These are phyloP conservation scores for Elymnias hypermnestra DNA, from an alignment of 1,140 invertebrate genomes.

Conservation along the genomic window DNA sequence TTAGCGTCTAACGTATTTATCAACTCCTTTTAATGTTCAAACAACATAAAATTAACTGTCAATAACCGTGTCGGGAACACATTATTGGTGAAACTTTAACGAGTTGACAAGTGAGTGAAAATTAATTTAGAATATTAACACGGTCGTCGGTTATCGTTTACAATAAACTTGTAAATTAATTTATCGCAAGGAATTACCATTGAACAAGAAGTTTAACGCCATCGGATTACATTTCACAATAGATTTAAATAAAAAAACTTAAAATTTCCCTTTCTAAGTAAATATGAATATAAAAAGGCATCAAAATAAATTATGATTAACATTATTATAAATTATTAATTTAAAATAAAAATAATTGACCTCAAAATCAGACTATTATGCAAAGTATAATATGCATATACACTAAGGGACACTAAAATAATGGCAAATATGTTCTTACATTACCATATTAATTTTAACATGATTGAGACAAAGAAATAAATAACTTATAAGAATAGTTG, in stretches of 20 bases:
- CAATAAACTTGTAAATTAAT: conserved; percentile 44
- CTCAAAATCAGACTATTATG: no score
- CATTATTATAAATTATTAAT: no score
- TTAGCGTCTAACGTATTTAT: conserved; percentile 1
- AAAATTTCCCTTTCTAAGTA: no score
- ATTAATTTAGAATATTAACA: conserved; percentile 58
- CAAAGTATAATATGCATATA: no score
- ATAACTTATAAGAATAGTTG: background rate
- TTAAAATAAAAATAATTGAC: no score
- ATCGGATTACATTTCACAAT: no score
- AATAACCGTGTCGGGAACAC: conserved; percentile 46
- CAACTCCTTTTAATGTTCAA: conserved; percentile 11
- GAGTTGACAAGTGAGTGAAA: conserved; percentile 61
- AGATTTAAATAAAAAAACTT: no score
- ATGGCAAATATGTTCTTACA: background rate
- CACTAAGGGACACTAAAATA: no score
- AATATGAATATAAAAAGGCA: no score
- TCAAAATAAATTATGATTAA: no score
- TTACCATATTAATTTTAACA: background rate
- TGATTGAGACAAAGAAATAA: background rate
- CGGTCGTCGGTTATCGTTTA: conserved; percentile 36
- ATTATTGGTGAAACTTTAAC: conserved; percentile 54
- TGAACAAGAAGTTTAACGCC: background rate
- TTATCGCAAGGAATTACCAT: conserved; percentile 41
- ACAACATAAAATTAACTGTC: conserved; percentile 35